Percentiles rank a stretch among this genome's conserved stretches.
Conservation (phyloP, 2,113 vertebrate genomes). For the Ophthalmotilapia sp. region DNA sequence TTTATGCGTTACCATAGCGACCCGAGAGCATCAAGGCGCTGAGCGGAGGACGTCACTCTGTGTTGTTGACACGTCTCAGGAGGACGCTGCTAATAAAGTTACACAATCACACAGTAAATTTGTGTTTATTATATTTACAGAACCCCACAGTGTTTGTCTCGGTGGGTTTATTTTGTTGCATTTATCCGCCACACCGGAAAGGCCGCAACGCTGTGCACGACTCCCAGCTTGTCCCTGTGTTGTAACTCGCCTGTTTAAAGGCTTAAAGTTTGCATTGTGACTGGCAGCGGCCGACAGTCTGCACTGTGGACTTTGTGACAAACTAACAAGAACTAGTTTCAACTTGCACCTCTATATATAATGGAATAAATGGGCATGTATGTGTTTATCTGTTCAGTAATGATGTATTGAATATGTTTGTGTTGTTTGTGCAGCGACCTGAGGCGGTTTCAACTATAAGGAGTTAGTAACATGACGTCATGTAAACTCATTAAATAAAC, state of each 20-base stretch:
- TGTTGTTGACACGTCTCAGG: neutral
- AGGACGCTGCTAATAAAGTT: neutral
- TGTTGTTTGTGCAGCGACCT: neutral
- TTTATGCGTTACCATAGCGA: neutral
- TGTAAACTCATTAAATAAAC: neutral
- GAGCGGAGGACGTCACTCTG: fast-evolving
- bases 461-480: neutral
- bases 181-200: neutral
- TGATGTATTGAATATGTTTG: neutral
- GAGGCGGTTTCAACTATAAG: neutral
- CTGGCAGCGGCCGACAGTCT: neutral
- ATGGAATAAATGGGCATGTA: fast-evolving
- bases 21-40: neutral
- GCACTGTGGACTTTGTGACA: neutral
- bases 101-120: neutral
- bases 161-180: neutral
- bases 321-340: neutral
- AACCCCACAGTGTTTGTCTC: neutral
- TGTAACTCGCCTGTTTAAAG: neutral
- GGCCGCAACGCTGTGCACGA: neutral
- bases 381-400: neutral
- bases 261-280: neutral
- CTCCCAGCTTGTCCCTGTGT: neutral
- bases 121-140: fast-evolving
- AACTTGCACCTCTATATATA: neutral